phyloP scores from a whole-genome alignment of 2,888 invertebrate species.

The Conus canariensis region DNA sequence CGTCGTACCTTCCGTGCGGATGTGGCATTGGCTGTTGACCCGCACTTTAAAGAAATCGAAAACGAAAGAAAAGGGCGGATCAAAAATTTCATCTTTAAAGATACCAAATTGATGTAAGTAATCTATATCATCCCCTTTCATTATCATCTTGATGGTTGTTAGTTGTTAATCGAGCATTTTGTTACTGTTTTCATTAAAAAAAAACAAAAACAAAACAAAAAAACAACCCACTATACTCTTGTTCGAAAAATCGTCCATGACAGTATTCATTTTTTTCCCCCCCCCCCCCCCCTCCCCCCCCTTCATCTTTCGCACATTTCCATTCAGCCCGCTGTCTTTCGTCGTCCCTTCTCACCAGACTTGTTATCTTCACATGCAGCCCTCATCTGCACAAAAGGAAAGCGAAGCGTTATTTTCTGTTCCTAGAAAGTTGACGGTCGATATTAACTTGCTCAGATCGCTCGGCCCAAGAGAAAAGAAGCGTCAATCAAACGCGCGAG shows the following conservation, averaged over 20 bases:
- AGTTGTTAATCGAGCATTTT: too few species aligned
- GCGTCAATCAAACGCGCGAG: not conserved
- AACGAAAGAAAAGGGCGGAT: too few species aligned
- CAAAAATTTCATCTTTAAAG: too few species aligned
- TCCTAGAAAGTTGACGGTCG: not conserved
- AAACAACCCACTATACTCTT: too few species aligned
- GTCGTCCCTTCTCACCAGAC: not conserved
- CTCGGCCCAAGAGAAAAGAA: not conserved
- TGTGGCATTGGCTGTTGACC: too few species aligned
- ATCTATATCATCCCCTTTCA: too few species aligned
- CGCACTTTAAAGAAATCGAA: too few species aligned
- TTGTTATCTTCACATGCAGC: not conserved
- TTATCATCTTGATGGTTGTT: too few species aligned
- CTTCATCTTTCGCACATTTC: not conserved
- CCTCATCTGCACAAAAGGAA: not conserved
- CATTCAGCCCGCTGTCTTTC: not conserved
- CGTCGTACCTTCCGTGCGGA: too few species aligned
- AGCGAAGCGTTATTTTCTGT: not conserved
- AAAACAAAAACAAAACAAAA: too few species aligned
- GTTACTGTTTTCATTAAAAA: too few species aligned
- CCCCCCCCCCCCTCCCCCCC: not conserved
- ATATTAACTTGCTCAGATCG: not conserved
- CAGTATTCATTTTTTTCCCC: not conserved
- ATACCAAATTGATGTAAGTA: too few species aligned
- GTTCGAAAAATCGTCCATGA: not conserved